Conservation (phyloP, 2,113 vertebrate species). For the Strix aluco region DNA sequence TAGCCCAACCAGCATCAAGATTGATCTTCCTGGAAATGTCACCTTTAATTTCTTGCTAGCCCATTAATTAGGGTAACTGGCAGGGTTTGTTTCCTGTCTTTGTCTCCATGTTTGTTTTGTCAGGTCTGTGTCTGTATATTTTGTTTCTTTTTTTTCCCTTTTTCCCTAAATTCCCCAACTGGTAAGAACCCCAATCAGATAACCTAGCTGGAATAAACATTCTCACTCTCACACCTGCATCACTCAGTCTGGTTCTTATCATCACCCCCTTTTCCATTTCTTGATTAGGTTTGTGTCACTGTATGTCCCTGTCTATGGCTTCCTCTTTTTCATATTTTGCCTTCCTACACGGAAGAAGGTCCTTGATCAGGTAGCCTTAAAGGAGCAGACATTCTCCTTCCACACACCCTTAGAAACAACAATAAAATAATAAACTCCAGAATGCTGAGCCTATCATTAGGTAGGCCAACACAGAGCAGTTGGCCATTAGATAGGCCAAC, state of each 20-base stretch:
- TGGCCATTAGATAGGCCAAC: neutral
- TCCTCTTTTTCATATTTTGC: neutral
- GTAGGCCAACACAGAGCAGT: too few relatives aligned
- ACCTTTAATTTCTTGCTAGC: neutral
- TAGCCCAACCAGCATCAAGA: neutral
- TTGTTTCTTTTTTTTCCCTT: neutral
- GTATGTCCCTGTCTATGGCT: neutral
- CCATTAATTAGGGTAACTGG: neutral
- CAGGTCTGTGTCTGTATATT: neutral
- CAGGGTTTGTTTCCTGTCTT: neutral
- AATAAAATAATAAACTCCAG: neutral
- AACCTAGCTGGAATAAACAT: neutral
- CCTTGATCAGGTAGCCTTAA: neutral
- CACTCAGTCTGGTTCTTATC: neutral
- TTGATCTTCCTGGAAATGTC: neutral
- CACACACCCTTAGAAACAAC: neutral
- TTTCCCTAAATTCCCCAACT: neutral
- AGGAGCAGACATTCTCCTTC: neutral
- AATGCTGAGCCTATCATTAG: neutral
- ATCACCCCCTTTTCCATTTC: neutral
- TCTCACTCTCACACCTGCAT: neutral
- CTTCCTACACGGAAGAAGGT: neutral
- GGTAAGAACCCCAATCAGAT: neutral
- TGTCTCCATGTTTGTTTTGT: neutral
- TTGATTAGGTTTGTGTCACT: neutral